Conservation (phyloP, 2,888 invertebrate species). For the Sphaerophoria taeniata region DNA sequence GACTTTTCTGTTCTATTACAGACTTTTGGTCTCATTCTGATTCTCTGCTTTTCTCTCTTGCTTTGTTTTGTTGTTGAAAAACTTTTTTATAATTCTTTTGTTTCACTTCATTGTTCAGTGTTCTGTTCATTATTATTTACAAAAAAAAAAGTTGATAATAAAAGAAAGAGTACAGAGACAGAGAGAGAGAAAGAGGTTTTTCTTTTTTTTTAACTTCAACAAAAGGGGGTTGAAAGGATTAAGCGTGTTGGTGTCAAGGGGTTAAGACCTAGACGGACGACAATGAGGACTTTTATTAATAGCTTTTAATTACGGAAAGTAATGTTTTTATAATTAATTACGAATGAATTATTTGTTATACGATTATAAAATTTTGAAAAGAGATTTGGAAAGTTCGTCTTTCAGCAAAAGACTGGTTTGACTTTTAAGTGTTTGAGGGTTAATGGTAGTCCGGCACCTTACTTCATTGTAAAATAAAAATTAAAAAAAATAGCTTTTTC, state of each 20-base stretch:
- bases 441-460: too few relatives aligned
- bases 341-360: constrained; percentile 65
- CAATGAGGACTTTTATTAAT: constrained; percentile 65
- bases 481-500: too few relatives aligned
- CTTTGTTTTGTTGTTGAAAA: neutral
- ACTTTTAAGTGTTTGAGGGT: too few relatives aligned
- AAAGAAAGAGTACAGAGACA: constrained; percentile 32
- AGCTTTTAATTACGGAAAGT: constrained; percentile 74
- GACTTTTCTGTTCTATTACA: neutral
- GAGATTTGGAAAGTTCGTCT: constrained; percentile 24
- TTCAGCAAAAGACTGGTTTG: neutral
- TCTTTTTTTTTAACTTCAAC: neutral
- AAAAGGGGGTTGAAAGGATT: constrained; percentile 64
- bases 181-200: too few relatives aligned
- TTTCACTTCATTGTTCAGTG: constrained; percentile 56
- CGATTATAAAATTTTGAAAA: constrained; percentile 47
- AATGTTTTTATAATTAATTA: constrained; percentile 74
- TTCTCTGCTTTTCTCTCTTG: constrained; percentile 33
- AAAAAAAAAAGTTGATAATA: neutral
- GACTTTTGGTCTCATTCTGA: constrained; percentile 22
- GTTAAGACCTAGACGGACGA: constrained; percentile 67
- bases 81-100: constrained; percentile 30
- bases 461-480: too few relatives aligned
- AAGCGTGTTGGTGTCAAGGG: constrained; percentile 73
- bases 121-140: constrained; percentile 63